Evolutionary conservation across 2,888 invertebrate species (phyloP), one percentile per base, ranked within the genome.

Genomic region (Melanophora roralis): DNA sequence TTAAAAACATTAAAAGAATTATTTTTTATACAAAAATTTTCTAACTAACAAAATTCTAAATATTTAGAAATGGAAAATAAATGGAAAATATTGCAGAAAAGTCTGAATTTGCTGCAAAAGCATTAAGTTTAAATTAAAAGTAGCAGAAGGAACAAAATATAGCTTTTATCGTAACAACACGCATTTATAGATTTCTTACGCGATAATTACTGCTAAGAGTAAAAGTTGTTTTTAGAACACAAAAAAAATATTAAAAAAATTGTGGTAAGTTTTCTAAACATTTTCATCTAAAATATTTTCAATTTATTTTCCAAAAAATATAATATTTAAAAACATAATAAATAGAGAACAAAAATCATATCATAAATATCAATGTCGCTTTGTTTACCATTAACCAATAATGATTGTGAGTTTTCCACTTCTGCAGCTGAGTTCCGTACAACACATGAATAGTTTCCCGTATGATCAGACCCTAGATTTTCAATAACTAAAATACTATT

Each of bases 401-500:
- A 92, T 84, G 93, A 93, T 90, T 94, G 94, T 82, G 94, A 93
- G 89, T 94, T 93, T 85, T 93, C 93, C 90, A 94, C 93, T 91
- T 94, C 93, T 84, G 94, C 94, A 78, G 94, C 94, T 85, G 92
- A 91, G 90, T 94, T 94, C 85, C 93, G 92, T 84, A 93, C 94
- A 86, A 93, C 92, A 90, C 95, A 95, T 81, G 94, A 93, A 90
- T 94, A 94, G 91, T 94, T 95, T 89, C 95, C 94, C 84, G 94
- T 94, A 91, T 94, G 94, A 89, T 94, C 93, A 86, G 93, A 93
- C 85, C 93, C 93, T 86, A 94, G 92, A 90, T 93, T 93, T 89
- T 94, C 94, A 89, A 94, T 94, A 90, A 94, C 93, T 90, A 94
- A 92, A 90, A 94, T 93, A 91, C 93, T 94, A 92, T 93, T 94